Conservation (phyloP, 2,888 invertebrate species). For the Lacanobia wlatinum region DNA sequence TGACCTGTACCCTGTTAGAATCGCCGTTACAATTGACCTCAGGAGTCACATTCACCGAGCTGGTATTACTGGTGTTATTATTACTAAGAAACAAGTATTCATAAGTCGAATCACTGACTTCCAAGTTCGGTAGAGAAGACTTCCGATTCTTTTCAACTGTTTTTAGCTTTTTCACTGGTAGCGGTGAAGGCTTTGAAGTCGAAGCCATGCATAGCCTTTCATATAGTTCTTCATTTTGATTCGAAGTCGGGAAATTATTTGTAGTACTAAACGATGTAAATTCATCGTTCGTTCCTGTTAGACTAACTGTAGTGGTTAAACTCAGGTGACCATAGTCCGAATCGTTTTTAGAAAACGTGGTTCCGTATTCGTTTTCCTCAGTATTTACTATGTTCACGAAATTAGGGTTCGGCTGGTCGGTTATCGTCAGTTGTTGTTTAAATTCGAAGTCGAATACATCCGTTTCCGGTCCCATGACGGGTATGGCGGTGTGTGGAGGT, state of each 20-base stretch:
- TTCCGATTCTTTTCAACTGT: slow-evolving; percentile 79
- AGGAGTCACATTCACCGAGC: slow-evolving; percentile 36
- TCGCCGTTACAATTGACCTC: slow-evolving; percentile 66
- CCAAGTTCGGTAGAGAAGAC: slow-evolving; percentile 84
- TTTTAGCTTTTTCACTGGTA: slow-evolving; percentile 76
- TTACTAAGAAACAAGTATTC: slow-evolving; percentile 83
- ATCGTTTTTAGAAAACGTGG: slow-evolving; percentile 76
- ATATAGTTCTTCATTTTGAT: slow-evolving; percentile 74
- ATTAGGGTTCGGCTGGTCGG: slow-evolving; percentile 67
- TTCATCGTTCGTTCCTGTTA: slow-evolving; percentile 71
- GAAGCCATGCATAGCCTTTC: slow-evolving; percentile 85
- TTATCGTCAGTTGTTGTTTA: slow-evolving; percentile 69
- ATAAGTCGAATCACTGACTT: slow-evolving; percentile 79
- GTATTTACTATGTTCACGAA: slow-evolving; percentile 87
- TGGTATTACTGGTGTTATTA: slow-evolving; percentile 71
- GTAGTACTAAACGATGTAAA: slow-evolving; percentile 12
- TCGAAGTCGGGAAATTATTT: slow-evolving; percentile 2
- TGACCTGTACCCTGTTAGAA: slow-evolving; percentile 35
- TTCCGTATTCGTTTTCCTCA: slow-evolving; percentile 81
- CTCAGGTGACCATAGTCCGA: slow-evolving; percentile 86
- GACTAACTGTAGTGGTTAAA: slow-evolving; percentile 83
- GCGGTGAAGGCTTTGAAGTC: slow-evolving; percentile 76
- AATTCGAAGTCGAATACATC: slow-evolving; percentile 84
- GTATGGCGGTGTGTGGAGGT: slow-evolving; percentile 86
- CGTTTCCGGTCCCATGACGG: slow-evolving; percentile 79